Base-by-base conservation (phyloP, 1,140 invertebrate species). In the Camponotus pennsylvanicus region DNA sequence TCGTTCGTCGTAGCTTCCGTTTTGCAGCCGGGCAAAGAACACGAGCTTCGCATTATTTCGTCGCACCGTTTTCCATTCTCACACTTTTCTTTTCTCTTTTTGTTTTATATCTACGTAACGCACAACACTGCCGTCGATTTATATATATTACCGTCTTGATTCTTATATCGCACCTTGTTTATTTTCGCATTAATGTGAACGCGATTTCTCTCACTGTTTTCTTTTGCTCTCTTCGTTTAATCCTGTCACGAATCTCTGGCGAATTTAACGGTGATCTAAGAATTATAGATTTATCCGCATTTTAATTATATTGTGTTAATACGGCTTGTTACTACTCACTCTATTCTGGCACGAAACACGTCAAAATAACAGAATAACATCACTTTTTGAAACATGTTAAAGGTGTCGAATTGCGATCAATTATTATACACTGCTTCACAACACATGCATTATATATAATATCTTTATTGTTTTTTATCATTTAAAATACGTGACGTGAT, bases 1-100 rank as follows among this genome's bases (percentile, higher is more conserved):
- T 71, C 13, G 27, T 45, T 64, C 55, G 79, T 85, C 73, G 82
- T 21, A 66, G 21, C 55, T 27, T 37, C 15, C 32, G 27, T 59
- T 70, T 49, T 42, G 86, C 21, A 40, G 45, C 32, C 73, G 86
- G 83, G 90, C 93, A 87, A 89, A 91, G 83, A 89, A 89, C 87
- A 88, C 90, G 92, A 91, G 93, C 92, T 94, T 94, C 92, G 93
- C 93, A 94, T 73, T 70, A 59, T 93, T 92, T 91, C 92, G 89
- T 91, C 85, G 87, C 87, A 80, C 64, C 86, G 86, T 88, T 88
- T 92, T 92, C 52, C 76, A 64, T 89, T 87, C 13, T 85, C 66
- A 77, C 67, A 67, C 73, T 84, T 90, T 69, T 88, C 32, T 45
- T 87, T 49, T 83, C 27, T 64, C 52, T 15, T 55, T 77, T 55